Conservation (phyloP, 1,140 invertebrate species). For the Cotesia glomerata region DNA sequence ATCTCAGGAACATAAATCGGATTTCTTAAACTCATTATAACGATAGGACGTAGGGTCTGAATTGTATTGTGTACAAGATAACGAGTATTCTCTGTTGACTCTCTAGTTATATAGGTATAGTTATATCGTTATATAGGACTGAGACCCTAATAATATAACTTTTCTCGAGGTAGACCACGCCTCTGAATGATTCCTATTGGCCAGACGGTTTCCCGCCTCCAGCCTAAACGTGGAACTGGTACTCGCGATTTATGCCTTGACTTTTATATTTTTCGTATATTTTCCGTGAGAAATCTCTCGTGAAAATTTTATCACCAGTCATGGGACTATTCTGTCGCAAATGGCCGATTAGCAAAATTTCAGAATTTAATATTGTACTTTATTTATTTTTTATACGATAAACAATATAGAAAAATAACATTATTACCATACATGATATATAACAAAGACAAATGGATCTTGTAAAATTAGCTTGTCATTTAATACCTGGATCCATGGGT, state of each 20-base stretch:
- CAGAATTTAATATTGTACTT: not conserved
- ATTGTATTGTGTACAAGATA: not conserved
- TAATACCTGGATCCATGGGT: not conserved
- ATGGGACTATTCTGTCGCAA: conserved; percentile 19
- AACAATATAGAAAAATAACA: too few species aligned
- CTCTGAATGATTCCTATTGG: conserved; percentile 12
- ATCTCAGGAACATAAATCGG: too few species aligned
- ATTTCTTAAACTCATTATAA: too few species aligned
- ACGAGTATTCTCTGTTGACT: not conserved
- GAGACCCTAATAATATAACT: conserved; percentile 2
- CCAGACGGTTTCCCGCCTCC: conserved; percentile 11
- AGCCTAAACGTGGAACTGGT: not conserved
- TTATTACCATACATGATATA: too few species aligned
- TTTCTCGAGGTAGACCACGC: conserved; percentile 11
- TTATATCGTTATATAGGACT: not conserved
- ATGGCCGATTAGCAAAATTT: conserved; percentile 41
- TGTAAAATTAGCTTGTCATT: too few species aligned
- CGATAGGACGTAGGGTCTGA: too few species aligned
- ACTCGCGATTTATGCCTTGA: conserved; percentile 30
- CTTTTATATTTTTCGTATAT: conserved; percentile 49
- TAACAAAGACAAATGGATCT: too few species aligned
- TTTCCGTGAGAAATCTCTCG: conserved; percentile 45
- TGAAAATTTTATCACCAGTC: conserved; percentile 50
- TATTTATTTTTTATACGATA: not conserved
- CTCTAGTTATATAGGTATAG: not conserved